Conservation (phyloP, 2,113 vertebrate species). For the Sarotherodon lohbergeri region DNA sequence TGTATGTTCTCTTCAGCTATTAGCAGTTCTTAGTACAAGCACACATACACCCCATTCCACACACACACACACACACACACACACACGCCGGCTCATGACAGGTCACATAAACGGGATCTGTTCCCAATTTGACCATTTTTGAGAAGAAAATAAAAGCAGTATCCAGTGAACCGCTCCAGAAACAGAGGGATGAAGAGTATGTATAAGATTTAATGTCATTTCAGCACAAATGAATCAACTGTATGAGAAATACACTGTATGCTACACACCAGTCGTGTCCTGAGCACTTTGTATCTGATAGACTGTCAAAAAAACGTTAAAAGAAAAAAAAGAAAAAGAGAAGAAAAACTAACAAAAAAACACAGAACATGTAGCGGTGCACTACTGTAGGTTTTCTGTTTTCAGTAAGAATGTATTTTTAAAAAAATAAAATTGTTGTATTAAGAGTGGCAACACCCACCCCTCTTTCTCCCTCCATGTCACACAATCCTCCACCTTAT, state of each 20-base stretch:
- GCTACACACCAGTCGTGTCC: slow-evolving; percentile 60
- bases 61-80: not conserved
- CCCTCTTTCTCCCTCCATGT: not conserved
- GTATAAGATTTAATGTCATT: slow-evolving; percentile 40
- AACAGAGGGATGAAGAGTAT: not conserved
- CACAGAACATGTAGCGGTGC: slow-evolving; percentile 65
- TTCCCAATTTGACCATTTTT: not conserved
- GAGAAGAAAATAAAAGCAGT: not conserved
- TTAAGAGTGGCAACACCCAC: slow-evolving; percentile 7
- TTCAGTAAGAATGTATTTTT: slow-evolving; percentile 67
- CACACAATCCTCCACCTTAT: slow-evolving; percentile 1
- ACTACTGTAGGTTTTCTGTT: slow-evolving; percentile 52
- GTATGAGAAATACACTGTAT: slow-evolving; percentile 56
- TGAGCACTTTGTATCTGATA: slow-evolving; percentile 71
- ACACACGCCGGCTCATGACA: not conserved
- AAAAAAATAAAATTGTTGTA: slow-evolving; percentile 19
- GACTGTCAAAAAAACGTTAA: slow-evolving; percentile 36
- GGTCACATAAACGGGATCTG: not conserved
- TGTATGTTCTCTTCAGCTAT: slow-evolving; percentile 5
- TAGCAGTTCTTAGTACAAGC: not conserved
- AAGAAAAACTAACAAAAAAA: not conserved
- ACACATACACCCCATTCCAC: not conserved
- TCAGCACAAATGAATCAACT: slow-evolving; percentile 57
- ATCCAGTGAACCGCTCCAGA: slow-evolving; percentile 8
- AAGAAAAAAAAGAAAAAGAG: not conserved